Conservation (phyloP, 1,140 invertebrate species). For the Drosophila orosa region DNA sequence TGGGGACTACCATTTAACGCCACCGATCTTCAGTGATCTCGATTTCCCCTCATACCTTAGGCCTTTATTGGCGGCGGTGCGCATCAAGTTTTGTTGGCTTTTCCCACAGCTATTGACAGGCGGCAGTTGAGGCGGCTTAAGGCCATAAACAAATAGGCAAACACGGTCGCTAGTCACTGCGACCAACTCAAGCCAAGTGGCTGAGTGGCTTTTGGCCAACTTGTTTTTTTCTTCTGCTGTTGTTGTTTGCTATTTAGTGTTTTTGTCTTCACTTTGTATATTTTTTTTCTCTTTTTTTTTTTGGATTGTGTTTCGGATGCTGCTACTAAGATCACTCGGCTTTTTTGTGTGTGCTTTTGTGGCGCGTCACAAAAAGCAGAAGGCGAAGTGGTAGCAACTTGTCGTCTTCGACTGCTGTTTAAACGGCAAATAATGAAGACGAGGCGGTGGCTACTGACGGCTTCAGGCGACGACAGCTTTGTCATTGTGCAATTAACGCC, state of each 20-base stretch:
- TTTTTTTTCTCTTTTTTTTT: conserved; percentile 21
- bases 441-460: conserved; percentile 59
- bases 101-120: conserved; percentile 79
- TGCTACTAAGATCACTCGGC: conserved; percentile 59
- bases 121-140: conserved; percentile 66
- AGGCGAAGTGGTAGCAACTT: conserved; percentile 61
- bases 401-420: conserved; percentile 75
- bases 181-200: conserved; percentile 50
- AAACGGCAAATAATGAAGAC: conserved; percentile 72
- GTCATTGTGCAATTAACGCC: conserved; percentile 80
- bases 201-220: conserved; percentile 77
- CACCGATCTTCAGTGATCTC: conserved; percentile 40
- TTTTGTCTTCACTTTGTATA: conserved; percentile 35
- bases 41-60: conserved; percentile 18
- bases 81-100: conserved; percentile 73
- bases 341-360: conserved; percentile 59
- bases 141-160: conserved; percentile 80
- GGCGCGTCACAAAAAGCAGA: conserved; percentile 33
- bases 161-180: conserved; percentile 58
- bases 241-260: conserved; percentile 54
- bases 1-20: conserved; percentile 36
- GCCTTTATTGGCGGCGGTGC: conserved; percentile 8
- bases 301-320: conserved; percentile 41
- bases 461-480: conserved; percentile 65
- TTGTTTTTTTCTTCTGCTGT: conserved; percentile 31